A percentile compares a stretch with the other conserved stretches of the same genome.
These are phyloP conservation scores for Mus spicilegus DNA, from an alignment of 2,113 vertebrate species.

Conservation along the genomic window DNA sequence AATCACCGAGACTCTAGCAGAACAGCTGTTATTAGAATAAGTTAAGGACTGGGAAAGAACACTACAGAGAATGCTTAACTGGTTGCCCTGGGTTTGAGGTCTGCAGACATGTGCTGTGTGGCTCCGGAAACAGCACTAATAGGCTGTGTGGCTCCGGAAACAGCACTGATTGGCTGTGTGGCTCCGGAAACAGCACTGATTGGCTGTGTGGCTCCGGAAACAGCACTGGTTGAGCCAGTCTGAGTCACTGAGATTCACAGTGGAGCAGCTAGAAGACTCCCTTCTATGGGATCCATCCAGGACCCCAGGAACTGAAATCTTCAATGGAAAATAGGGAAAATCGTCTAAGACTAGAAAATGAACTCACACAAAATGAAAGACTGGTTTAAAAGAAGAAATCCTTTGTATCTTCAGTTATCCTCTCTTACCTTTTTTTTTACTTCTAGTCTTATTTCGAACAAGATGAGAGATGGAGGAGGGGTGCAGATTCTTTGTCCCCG, in stretches of 20 bases:
- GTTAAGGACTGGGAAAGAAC: background rate
- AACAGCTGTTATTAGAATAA: constrained; percentile 65
- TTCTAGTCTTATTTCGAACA: background rate
- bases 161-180: too few species aligned
- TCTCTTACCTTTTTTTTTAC: background rate
- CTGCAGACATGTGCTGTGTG: background rate
- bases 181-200: too few species aligned
- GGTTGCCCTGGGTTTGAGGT: background rate
- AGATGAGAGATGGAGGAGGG: background rate
- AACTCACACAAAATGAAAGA: background rate
- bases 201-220: too few species aligned
- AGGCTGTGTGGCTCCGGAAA: background rate
- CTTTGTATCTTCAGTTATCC: background rate
- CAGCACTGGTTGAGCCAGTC: background rate
- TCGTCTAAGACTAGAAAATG: background rate
- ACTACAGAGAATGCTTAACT: background rate
- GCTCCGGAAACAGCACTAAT: background rate
- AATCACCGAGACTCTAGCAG: constrained; percentile 60
- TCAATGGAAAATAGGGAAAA: background rate
- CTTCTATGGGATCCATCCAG: background rate
- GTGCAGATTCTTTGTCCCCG: background rate
- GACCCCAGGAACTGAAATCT: background rate
- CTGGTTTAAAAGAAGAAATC: background rate
- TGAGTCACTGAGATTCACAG: background rate
- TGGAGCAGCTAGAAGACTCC: background rate